Evolutionary conservation across 1,140 invertebrate species (phyloP).

Genomic region (Drosophila pseudoobscura): DNA sequence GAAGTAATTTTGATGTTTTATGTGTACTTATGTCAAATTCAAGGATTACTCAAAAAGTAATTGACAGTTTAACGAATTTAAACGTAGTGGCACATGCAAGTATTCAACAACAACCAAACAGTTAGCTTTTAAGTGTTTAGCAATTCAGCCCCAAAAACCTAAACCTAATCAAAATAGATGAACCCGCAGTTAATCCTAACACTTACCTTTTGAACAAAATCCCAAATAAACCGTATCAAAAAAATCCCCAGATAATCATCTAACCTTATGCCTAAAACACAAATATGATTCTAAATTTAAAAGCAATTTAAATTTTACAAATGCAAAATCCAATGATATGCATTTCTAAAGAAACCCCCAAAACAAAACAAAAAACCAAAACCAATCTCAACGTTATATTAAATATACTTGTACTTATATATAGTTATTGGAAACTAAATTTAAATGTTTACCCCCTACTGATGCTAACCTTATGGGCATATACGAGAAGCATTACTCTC

Average conservation of each 20-base stretch:
- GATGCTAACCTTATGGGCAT: conserved; percentile 44
- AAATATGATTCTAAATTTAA: conserved; percentile 76
- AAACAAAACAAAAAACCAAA: conserved; percentile 5
- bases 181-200: background rate
- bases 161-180: background rate
- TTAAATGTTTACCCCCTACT: conserved; percentile 57
- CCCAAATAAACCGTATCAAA: background rate
- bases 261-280: conserved; percentile 14
- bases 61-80: conserved; percentile 75
- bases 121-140: conserved; percentile 41
- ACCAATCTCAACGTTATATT: conserved; percentile 37
- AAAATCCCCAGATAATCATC: conserved; percentile 2
- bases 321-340: conserved; percentile 13
- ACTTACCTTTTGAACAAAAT: background rate
- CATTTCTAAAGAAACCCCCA: conserved; percentile 7
- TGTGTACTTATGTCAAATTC: conserved; percentile 41
- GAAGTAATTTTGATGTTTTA: conserved; percentile 48
- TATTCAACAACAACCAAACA: conserved; percentile 11
- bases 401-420: conserved; percentile 7
- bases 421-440: conserved; percentile 47
- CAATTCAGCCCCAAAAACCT: background rate
- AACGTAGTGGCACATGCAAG: conserved; percentile 65
- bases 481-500: conserved; percentile 34
- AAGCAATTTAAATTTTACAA: conserved; percentile 81
- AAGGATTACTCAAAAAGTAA: conserved; percentile 18